Percentiles rank a stretch among this genome's conserved stretches.
phyloP scores from a whole-genome alignment of 2,797 vertebrate species.

The Manis crassicaudata region DNA sequence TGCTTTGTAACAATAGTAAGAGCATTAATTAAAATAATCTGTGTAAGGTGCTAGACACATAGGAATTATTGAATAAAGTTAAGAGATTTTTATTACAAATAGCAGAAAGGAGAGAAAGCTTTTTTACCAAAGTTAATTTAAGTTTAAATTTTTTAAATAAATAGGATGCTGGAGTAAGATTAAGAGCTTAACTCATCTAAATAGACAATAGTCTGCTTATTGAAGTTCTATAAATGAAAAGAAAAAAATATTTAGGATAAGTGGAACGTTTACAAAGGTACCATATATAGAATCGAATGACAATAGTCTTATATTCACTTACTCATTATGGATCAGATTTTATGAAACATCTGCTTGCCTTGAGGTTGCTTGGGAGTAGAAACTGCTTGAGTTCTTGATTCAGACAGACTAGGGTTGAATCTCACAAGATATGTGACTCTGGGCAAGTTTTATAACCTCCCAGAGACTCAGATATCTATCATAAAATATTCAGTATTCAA shows the following conservation, averaged over 20 bases:
- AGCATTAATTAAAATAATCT: not conserved
- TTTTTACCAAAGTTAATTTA: constrained; percentile 4
- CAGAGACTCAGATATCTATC: not conserved
- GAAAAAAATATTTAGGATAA: not conserved
- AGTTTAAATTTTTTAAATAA: not conserved
- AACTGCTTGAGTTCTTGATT: not conserved
- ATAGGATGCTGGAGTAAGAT: not conserved
- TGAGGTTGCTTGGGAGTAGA: not conserved
- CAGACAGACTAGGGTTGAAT: not conserved
- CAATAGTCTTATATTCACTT: not conserved
- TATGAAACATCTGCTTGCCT: not conserved
- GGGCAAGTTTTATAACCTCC: not conserved
- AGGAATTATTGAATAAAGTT: not conserved
- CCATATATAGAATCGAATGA: not conserved
- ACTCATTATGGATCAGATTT: not conserved
- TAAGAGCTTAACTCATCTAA: constrained; percentile 5
- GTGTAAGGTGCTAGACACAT: not conserved
- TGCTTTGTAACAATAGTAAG: not conserved
- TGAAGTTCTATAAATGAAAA: not conserved
- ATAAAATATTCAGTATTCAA: not conserved
- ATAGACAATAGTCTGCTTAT: not conserved
- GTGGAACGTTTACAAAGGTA: not conserved
- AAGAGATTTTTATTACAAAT: not conserved
- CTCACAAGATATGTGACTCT: not conserved
- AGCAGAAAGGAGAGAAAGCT: not conserved